phyloP scores from a whole-genome alignment of 2,113 vertebrate genomes.

The Halichoeres trimaculatus region DNA sequence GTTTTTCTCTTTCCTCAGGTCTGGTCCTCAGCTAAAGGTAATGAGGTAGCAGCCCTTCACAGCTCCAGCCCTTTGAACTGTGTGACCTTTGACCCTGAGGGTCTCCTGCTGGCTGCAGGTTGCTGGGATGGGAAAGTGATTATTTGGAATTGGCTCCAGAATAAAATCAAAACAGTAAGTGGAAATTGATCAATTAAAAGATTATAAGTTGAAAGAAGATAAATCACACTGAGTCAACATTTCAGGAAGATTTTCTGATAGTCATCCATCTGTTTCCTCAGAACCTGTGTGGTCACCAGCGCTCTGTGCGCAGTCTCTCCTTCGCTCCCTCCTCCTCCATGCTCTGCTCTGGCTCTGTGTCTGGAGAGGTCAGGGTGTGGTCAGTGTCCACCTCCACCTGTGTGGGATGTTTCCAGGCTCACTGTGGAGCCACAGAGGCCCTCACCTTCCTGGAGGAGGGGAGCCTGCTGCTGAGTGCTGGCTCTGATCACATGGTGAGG shows the following conservation, averaged over 20 bases:
- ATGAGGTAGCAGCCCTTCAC: conserved; percentile 66
- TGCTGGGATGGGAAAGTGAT: conserved; percentile 85
- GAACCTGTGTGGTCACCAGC: conserved; percentile 80
- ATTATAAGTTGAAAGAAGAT: too few species aligned
- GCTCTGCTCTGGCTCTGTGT: conserved; percentile 85
- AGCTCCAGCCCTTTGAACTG: conserved; percentile 85
- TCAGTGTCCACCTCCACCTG: conserved; percentile 79
- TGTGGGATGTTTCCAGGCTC: conserved; percentile 86
- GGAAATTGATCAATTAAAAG: too few species aligned
- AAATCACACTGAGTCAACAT: too few species aligned
- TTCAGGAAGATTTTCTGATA: too few species aligned
- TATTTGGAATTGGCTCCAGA: conserved; percentile 83
- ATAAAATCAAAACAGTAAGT: conserved; percentile 71
- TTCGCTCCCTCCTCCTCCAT: conserved; percentile 82
- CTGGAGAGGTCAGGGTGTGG: conserved; percentile 87
- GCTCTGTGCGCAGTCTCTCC: conserved; percentile 83
- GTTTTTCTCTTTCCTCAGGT: conserved; percentile 75
- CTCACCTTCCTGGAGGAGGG: conserved; percentile 82
- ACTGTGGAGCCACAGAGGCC: conserved; percentile 76
- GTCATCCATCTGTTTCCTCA: conserved; percentile 61
- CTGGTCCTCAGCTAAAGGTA: conserved; percentile 82
- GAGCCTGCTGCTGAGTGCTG: conserved; percentile 83
- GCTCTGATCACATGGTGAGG: conserved; percentile 86
- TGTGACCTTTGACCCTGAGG: conserved; percentile 85
- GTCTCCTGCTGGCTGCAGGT: conserved; percentile 82